Evolutionary conservation across 2,888 invertebrate genomes (phyloP), one percentile per base, ranked within the genome.

Genomic region (Drosophila robusta): DNA sequence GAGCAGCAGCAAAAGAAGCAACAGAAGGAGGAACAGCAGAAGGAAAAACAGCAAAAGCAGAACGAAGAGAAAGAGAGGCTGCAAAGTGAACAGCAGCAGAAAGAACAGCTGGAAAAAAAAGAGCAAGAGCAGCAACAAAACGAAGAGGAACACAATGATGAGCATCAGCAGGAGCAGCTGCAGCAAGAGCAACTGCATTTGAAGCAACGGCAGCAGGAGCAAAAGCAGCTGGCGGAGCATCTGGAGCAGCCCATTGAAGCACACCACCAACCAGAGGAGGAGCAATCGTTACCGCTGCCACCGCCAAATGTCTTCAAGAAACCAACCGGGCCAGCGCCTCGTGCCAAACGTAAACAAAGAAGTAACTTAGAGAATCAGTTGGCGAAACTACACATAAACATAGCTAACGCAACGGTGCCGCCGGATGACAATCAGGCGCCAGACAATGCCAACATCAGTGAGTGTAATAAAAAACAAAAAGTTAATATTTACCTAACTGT

Each of bases 221-320:
- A 36, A 22, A 9, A 1, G 18, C 18, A 18, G 18, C 18, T 1
- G 2, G 18, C 1, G 18, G 1, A 1, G 18, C 18, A 18, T 18
- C 18, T 1, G 2, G 18, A 18, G 18, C 18, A 18, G 18, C 1
- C 18, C 18, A 18, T 18, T 1, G 18, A 18, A 18, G 18, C 18
- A 18, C 18, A 18, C 18, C 18, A 18, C 1, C 18, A 18, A 2
- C 18, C 18, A 18, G 18, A 18, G 18, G 18, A 18, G 26, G 34
- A 50, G n/a, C 12, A 36, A 22, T 9, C 34, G 18, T 11, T 18
- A 3, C 4, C 18, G 5, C 26, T 18, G 5, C 16, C n/a, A 0
- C 44, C 36, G 3, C 7, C 26, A 29, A 26, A 29, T 39, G 44
- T 86, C n/a, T 81, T 81, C n/a, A 88, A 86, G 24, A 88, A 79